A percentile compares a stretch with the other conserved stretches of the same genome.
Conservation (phyloP, 1,140 invertebrate species). For the Drosophila guanche region DNA sequence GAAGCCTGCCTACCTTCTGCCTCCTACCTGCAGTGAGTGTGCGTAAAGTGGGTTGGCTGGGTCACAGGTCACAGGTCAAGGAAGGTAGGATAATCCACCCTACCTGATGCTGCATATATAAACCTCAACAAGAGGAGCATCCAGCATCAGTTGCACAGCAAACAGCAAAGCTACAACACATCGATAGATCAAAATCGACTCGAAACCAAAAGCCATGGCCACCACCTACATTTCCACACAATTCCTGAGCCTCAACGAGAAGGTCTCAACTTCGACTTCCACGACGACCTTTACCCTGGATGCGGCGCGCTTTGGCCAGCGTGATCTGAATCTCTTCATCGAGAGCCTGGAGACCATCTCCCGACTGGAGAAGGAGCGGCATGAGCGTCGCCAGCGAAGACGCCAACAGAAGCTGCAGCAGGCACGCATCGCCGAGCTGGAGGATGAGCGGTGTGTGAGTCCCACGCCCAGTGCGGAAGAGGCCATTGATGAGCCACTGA, state of each 20-base stretch:
- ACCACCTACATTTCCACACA: constrained; percentile 45
- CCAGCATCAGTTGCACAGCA: constrained; percentile 48
- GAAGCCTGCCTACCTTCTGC: not conserved
- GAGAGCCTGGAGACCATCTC: constrained; percentile 70
- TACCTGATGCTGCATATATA: constrained; percentile 49
- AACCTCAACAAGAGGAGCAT: not conserved
- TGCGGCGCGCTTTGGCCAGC: constrained; percentile 42
- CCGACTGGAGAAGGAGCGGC: constrained; percentile 54
- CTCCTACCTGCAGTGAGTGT: constrained; percentile 1
- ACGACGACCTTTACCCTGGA: constrained; percentile 56
- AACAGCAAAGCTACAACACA: constrained; percentile 15
- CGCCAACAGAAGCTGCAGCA: constrained; percentile 36
- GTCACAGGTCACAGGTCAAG: not conserved
- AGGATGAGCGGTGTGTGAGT: constrained; percentile 36
- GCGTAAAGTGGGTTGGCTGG: not conserved
- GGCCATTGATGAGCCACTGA: constrained; percentile 57
- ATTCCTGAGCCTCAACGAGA: constrained; percentile 26
- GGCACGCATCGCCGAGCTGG: constrained; percentile 37
- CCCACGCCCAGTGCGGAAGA: constrained; percentile 62
- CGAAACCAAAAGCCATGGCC: constrained; percentile 26
- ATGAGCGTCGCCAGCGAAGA: constrained; percentile 45
- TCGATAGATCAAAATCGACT: not conserved
- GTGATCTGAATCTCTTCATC: constrained; percentile 60
- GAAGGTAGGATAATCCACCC: too few species aligned
- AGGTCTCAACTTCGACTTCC: not conserved